Percentiles rank a stretch among this genome's conserved stretches.
These are phyloP conservation scores for Malacoraja senta DNA, from an alignment of 2,797 vertebrate species.

Conservation along the genomic window DNA sequence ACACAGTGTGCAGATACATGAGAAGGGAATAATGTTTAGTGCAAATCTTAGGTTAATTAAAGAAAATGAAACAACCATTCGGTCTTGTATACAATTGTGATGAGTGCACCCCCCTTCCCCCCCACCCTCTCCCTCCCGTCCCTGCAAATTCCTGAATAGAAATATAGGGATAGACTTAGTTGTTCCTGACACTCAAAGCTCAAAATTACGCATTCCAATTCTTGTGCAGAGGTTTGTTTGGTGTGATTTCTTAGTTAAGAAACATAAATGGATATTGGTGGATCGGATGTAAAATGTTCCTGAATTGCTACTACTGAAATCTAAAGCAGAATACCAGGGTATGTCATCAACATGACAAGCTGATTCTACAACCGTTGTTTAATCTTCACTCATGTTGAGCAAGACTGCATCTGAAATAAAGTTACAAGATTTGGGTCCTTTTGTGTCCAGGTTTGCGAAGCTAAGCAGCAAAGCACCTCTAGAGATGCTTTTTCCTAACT, in stretches of 20 bases:
- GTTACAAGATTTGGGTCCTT: neutral
- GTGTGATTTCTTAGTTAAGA: neutral
- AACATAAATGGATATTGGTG: neutral
- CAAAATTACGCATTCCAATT: neutral
- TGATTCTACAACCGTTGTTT: neutral
- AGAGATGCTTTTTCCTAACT: too few relatives aligned
- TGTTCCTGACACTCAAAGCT: neutral
- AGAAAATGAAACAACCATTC: neutral
- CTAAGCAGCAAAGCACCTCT: too few relatives aligned
- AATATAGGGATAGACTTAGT: neutral
- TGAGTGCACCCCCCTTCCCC: too few relatives aligned
- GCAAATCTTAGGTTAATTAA: neutral
- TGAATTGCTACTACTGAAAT: neutral
- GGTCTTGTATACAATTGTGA: neutral
- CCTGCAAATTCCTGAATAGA: too few relatives aligned
- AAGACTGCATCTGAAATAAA: neutral
- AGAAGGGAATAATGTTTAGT: too few relatives aligned
- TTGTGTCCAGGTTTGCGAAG: neutral
- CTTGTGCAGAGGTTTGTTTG: neutral
- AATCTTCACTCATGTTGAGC: neutral
- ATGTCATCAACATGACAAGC: neutral
- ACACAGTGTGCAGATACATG: too few relatives aligned
- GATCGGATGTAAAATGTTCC: neutral
- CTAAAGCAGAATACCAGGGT: neutral
- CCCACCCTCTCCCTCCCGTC: too few relatives aligned